Evolutionary conservation across 2,888 invertebrate genomes (phyloP), one percentile per base, ranked within the genome.

Genomic region (Microplitis manilae): DNA sequence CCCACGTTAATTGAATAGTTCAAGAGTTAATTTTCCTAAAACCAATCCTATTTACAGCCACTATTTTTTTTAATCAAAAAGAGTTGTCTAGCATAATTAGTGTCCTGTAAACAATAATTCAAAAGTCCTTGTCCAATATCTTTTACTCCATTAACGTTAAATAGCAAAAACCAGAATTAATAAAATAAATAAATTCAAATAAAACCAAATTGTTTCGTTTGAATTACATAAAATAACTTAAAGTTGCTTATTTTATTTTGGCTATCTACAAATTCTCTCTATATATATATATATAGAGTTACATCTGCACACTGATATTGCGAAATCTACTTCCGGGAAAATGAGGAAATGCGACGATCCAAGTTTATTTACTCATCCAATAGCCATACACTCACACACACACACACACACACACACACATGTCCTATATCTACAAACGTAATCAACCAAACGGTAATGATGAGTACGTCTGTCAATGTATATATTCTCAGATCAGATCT

Each of bases 301-400:
- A 20, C 62, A 62, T 15, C 15, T 62, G 41, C 38, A 62, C 17
- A 9, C 41, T 20, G 65, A 65, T 73, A 73, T 59, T 67, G 65
- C 73, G 50, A 65, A 50, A 67, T 73, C 38, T 59, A 59, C 61
- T 73, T 73, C 67, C 67, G 67, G 65, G 38, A 67, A 73, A 65
- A 62, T 59, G n/a, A 20, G 17, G 73, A 38, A 67, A 73, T 67
- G 67, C 67, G 73, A 67, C 50, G 59, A 38, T 40, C 6, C 30
- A 73, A 59, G 73, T 67, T 73, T 73, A 50, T 73, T 73, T 73
- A 73, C 38, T 73, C 73, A 38, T 65, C 60, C 62, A 40, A 38
- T 62, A 38, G 61, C 61, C 71, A 72, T 40, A 62, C 62, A 17
- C 41, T 4, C 30, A 30, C 30, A 30, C 30, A 0, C 30, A 30